Conservation (phyloP, 2,888 invertebrate genomes). For the Xestia rhomboidea region DNA sequence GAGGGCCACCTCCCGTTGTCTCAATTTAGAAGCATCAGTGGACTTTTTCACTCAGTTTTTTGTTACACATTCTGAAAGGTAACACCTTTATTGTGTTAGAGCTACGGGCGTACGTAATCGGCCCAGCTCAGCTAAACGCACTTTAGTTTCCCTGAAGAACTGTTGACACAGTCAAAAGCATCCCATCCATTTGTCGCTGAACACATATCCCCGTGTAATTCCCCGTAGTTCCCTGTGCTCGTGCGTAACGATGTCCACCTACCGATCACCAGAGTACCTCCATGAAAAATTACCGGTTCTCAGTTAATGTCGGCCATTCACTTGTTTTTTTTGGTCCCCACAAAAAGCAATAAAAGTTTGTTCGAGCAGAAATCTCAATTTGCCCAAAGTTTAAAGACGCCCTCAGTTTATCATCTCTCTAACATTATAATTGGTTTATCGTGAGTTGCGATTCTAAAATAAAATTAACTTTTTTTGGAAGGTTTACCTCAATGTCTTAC, state of each 20-base stretch:
- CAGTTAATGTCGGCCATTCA: conserved; percentile 59
- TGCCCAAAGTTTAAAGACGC: conserved; percentile 73
- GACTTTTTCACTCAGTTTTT: background rate
- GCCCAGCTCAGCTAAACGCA: background rate
- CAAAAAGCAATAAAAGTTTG: conserved; percentile 84
- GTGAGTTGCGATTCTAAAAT: conserved; percentile 62
- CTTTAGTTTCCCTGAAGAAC: background rate
- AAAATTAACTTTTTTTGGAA: conserved; percentile 25
- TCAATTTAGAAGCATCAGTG: background rate
- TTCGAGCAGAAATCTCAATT: conserved; percentile 84
- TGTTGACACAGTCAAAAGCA: conserved; percentile 14
- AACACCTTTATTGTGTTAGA: background rate
- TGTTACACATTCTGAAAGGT: background rate
- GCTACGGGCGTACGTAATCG: background rate
- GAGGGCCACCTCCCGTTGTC: background rate
- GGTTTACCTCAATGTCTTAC: conserved; percentile 4
- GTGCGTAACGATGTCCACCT: background rate
- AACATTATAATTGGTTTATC: conserved; percentile 74
- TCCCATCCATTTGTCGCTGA: conserved; percentile 5
- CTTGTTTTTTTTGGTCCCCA: conserved; percentile 68
- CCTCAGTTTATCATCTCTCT: conserved; percentile 73
- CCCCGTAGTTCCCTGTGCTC: background rate
- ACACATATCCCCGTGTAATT: conserved; percentile 16
- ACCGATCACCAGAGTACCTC: conserved; percentile 35
- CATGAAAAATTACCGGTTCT: conserved; percentile 56